Evolutionary conservation across 2,113 vertebrate species (phyloP).

Genomic region (Anguilla japonica): DNA sequence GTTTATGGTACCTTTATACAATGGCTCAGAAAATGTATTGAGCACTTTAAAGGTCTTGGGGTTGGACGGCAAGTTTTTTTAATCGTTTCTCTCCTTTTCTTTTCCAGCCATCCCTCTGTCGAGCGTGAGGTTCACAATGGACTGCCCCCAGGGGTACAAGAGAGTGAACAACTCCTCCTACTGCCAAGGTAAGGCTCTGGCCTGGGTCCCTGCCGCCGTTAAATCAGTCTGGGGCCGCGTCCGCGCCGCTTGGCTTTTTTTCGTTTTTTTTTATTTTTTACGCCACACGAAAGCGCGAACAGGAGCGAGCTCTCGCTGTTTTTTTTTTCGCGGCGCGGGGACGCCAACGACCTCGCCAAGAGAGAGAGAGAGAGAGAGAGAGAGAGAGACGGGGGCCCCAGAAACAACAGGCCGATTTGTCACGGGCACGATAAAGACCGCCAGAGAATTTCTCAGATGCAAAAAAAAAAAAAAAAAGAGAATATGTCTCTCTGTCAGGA

Average conservation of each 20-base stretch:
- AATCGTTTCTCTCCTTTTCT: not conserved
- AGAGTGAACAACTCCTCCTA: conserved; percentile 89
- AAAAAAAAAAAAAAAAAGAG: not conserved
- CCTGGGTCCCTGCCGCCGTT: not conserved
- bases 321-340: conserved; percentile 27
- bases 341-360: not conserved
- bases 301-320: not conserved
- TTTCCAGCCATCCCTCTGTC: conserved; percentile 75
- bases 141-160: conserved; percentile 92
- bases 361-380: not conserved
- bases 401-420: conserved; percentile 37
- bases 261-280: not conserved
- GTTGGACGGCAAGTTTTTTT: not conserved
- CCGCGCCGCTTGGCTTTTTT: conserved; percentile 14
- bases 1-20: conserved; percentile 14
- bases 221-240: conserved; percentile 9
- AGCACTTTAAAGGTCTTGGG: conserved; percentile 4
- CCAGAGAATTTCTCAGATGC: not conserved
- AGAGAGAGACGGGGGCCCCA: conserved; percentile 13
- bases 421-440: conserved; percentile 13
- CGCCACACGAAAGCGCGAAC: no score
- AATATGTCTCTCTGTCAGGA: conserved; percentile 26
- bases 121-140: conserved; percentile 73
- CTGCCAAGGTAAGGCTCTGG: conserved; percentile 82
- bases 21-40: not conserved